These are phyloP conservation scores for Urophycis tenuis DNA, from an alignment of 2,797 vertebrate species.

Conservation along the genomic window DNA sequence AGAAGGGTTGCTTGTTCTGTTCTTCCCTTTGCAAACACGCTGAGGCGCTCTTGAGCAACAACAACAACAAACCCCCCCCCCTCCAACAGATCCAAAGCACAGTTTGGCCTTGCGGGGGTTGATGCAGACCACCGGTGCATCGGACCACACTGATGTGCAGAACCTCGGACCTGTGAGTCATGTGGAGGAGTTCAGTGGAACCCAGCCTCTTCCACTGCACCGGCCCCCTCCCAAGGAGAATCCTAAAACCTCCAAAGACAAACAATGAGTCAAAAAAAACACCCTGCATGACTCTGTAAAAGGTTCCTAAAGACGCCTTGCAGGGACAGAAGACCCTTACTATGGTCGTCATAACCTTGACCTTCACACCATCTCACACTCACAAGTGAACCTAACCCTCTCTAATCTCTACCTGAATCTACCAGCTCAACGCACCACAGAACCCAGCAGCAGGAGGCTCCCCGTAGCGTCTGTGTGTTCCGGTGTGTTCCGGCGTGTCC, in stretches of 20 bases:
- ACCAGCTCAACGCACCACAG: not conserved
- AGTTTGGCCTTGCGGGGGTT: not conserved
- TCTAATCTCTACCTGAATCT: not conserved
- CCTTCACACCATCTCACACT: not conserved
- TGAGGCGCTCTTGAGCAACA: not conserved
- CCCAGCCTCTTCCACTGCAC: slow-evolving; percentile 22
- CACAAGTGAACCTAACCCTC: no score
- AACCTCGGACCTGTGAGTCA: not conserved
- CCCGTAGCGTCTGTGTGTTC: not conserved
- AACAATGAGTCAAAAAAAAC: slow-evolving; percentile 54
- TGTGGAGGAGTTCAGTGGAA: no score
- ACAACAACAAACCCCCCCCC: not conserved
- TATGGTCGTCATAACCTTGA: not conserved
- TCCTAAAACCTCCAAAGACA: no score
- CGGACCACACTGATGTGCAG: not conserved
- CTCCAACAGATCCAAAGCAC: not conserved
- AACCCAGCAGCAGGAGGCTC: not conserved
- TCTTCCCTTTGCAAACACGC: not conserved
- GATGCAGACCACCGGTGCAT: not conserved
- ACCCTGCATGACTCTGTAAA: not conserved
- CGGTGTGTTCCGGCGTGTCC: no score
- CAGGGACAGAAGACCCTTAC: not conserved
- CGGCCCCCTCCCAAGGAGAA: slow-evolving; percentile 12
- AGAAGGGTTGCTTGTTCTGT: not conserved
- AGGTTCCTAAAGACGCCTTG: not conserved